Base-by-base conservation (phyloP, 2,888 invertebrate genomes). In the Calameuta idolon region DNA sequence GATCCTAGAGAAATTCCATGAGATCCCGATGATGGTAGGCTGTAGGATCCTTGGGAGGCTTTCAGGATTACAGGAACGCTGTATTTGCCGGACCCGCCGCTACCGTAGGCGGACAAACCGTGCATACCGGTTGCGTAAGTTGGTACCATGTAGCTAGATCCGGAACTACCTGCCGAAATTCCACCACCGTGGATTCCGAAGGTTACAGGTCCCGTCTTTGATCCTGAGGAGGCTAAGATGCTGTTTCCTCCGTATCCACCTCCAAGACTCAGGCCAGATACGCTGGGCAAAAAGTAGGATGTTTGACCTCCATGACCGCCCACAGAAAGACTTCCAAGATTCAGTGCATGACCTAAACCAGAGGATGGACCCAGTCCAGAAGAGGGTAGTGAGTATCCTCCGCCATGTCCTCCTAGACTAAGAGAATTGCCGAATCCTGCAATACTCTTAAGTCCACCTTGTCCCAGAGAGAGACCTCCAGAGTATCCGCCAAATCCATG, bases 181-280 rank as follows among this genome's bases (percentile, higher is more conserved):
- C 79, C 76, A 30, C 87, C 85, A 4, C 82, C 85, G 11, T 86
- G 83, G 34, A 76, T 15, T 15, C 87, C 86, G 34, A 91, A 91
- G 0, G 90, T 91, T 4, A 91, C 89, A 1, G 91, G 91, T 11
- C 91, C 91, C 0, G 84, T 90, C 76, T 90, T 91, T 15, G 83
- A 79, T 71, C 82, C 82, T 0, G 86, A 37, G 0, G 86, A 78
- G 0, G 79, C 34, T 74, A 89, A 84, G 4, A 88, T 75, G 4
- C 83, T 83, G 34, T 73, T 73, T 30, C 78, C 78, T 30, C 76
- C 79, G 76, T 79, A 79, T 55, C 81, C 82, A 11, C 83, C 82
- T 11, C 77, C 75, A n/a, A 80, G 75, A 12, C 34, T 77, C 33
- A 80, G 23, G 1, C 79, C 73, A n/a, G 80, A 76, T 33, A 85